phyloP scores from a whole-genome alignment of 1,140 invertebrate genomes.

The Orius insidiosus region DNA sequence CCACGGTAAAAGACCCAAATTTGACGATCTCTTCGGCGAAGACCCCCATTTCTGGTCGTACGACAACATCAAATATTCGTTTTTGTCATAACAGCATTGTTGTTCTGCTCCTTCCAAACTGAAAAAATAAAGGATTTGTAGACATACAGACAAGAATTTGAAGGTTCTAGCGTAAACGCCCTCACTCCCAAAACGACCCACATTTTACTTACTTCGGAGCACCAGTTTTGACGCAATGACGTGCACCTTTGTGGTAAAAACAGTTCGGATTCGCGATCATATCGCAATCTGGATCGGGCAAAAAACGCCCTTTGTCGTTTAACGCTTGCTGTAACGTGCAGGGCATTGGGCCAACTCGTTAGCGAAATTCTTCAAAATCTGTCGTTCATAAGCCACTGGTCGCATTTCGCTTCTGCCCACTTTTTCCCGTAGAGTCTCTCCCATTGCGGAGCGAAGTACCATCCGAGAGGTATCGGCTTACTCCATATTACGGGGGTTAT shows the following conservation, averaged over 20 bases:
- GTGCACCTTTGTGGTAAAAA: slow-evolving; percentile 67
- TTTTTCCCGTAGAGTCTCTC: slow-evolving; percentile 50
- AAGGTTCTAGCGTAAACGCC: neutral
- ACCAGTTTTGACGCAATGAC: slow-evolving; percentile 83
- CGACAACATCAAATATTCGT: slow-evolving; percentile 76
- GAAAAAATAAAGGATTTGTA: slow-evolving; percentile 15
- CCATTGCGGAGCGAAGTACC: slow-evolving; percentile 86
- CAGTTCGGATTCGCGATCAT: slow-evolving; percentile 80
- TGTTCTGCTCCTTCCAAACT: slow-evolving; percentile 82
- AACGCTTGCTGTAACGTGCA: slow-evolving; percentile 82
- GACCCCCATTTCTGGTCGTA: slow-evolving; percentile 93
- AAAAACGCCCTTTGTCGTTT: slow-evolving; percentile 76
- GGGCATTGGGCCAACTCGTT: slow-evolving; percentile 68
- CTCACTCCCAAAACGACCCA: too few relatives aligned
- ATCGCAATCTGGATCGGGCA: slow-evolving; percentile 83
- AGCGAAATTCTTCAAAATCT: slow-evolving; percentile 77
- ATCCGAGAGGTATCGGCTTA: slow-evolving; percentile 72
- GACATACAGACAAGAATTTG: slow-evolving; percentile 5
- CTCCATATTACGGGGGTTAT: slow-evolving; percentile 76
- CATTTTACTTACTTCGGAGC: slow-evolving; percentile 60
- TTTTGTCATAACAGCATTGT: slow-evolving; percentile 90
- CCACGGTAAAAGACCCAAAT: slow-evolving; percentile 78
- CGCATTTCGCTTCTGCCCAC: slow-evolving; percentile 69
- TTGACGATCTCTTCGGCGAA: slow-evolving; percentile 69
- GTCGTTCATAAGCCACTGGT: slow-evolving; percentile 76